phyloP scores from a whole-genome alignment of 2,888 invertebrate species.

The Melanophora roralis region DNA sequence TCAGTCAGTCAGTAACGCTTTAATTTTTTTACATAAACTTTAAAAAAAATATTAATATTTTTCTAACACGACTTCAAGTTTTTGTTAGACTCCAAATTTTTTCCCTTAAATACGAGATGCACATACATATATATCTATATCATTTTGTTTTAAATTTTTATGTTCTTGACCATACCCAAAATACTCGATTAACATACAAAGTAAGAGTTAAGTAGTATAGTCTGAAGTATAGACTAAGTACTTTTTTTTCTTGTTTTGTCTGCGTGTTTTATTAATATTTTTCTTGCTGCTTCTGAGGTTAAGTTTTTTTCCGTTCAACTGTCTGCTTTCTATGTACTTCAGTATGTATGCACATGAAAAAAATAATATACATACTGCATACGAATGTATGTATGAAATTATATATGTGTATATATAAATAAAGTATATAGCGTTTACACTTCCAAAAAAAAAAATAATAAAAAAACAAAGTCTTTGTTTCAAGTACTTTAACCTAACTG shows the following conservation, averaged over 20 bases:
- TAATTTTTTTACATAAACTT: no score
- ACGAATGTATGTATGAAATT: not conserved
- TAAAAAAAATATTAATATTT: no score
- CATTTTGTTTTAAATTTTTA: not conserved
- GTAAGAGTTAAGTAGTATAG: conserved; percentile 61
- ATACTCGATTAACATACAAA: conserved; percentile 63
- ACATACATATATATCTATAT: conserved; percentile 22
- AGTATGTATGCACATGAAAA: conserved; percentile 7
- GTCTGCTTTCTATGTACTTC: conserved; percentile 32
- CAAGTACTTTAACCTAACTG: conserved; percentile 63
- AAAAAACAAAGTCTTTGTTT: conserved; percentile 61
- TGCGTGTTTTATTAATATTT: conserved; percentile 49
- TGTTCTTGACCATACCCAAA: conserved; percentile 75
- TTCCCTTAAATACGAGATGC: conserved; percentile 26
- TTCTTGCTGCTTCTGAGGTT: conserved; percentile 35
- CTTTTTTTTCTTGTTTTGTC: conserved; percentile 59
- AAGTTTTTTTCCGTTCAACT: conserved; percentile 28
- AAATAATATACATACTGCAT: conserved; percentile 22
- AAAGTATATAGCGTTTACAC: conserved; percentile 61
- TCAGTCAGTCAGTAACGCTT: no score
- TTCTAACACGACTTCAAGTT: no score
- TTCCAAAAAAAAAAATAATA: conserved; percentile 64
- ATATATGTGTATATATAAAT: conserved; percentile 16
- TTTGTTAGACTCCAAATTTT: not conserved
- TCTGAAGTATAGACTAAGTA: conserved; percentile 58